These are phyloP conservation scores for Vombatus ursinus DNA, from an alignment of 2,113 vertebrate species.

Conservation along the genomic window DNA sequence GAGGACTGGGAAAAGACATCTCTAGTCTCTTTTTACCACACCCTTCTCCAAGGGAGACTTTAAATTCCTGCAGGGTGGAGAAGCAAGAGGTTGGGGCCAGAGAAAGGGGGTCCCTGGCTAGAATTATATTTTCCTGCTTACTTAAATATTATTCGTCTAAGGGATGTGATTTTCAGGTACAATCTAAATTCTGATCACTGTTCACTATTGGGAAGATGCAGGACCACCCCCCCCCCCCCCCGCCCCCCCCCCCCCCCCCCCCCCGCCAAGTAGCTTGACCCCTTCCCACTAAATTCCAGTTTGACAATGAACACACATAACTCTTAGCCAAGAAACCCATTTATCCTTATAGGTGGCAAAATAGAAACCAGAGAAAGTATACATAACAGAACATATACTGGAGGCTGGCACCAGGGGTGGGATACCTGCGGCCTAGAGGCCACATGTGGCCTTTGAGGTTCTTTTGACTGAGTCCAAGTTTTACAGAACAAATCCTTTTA, in stretches of 20 bases:
- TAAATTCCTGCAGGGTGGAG: background rate
- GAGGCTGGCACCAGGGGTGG: too few species aligned
- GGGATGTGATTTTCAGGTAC: background rate
- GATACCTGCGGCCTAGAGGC: too few species aligned
- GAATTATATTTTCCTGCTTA: background rate
- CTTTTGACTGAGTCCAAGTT: too few species aligned
- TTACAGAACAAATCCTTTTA: too few species aligned
- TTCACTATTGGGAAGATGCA: too few species aligned
- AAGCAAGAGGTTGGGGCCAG: background rate
- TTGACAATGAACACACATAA: too few species aligned
- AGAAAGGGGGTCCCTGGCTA: background rate
- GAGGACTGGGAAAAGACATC: background rate
- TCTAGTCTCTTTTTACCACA: background rate
- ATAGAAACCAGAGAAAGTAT: background rate
- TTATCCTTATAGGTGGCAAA: background rate
- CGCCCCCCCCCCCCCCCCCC: too few species aligned
- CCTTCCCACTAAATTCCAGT: too few species aligned
- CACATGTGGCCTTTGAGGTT: too few species aligned
- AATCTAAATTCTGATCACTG: background rate
- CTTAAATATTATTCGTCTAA: background rate
- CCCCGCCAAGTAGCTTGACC: too few species aligned
- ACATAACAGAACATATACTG: background rate
- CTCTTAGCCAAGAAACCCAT: too few species aligned
- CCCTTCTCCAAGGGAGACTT: background rate
- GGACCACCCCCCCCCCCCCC: too few species aligned